Base-by-base conservation (phyloP, 2,888 invertebrate genomes). In the Caenorhabditis zanzibari region DNA sequence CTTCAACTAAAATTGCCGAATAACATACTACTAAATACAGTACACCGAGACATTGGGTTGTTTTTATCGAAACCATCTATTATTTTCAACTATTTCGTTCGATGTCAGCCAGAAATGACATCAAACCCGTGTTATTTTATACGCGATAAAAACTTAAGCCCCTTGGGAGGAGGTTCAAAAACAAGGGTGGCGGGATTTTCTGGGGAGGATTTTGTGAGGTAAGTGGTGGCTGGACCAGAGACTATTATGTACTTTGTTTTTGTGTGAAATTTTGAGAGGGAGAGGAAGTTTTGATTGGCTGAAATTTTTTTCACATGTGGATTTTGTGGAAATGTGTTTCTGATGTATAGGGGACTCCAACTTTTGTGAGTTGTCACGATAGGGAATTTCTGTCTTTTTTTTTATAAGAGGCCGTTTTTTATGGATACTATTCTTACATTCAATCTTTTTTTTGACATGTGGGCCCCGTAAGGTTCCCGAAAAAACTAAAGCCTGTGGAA, bases 101-200 rank as follows among this genome's bases (percentile, higher is more conserved):
- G 10, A 38, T 64, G 16, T 64, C 58, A 58, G 47, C 5, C 47
- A 16, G n/a, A 12, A n/a, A 49, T 66, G 66, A 66, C 66, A 64
- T 64, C 64, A 64, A 64, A 64, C 26, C 28, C 26, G n/a, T 66
- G 66, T 66, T 66, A 49, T 66, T 66, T 66, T 66, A 66, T 66
- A 66, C 35, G 19, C 19, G 32, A 22, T n/a, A 49, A 6, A 49
- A 19, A 47, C 16, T 44, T 64, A 64, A 64, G 64, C 66, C 66
- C 66, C 66, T 47, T 19, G 47, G 44, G 44, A 16, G 5, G 14
- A 16, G 14, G 44, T n/a, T n/a, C 5, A 19, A 47, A 47, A 47
- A 12, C n/a, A 47, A 19, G 9, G 47, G 38, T 38, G 38, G 32
- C 32, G 44, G 44, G 47, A 47, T 47, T 47, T 47, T 19, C 14